These are phyloP conservation scores for Trinorchestia longiramus DNA, from an alignment of 1,140 invertebrate genomes.

Conservation along the genomic window DNA sequence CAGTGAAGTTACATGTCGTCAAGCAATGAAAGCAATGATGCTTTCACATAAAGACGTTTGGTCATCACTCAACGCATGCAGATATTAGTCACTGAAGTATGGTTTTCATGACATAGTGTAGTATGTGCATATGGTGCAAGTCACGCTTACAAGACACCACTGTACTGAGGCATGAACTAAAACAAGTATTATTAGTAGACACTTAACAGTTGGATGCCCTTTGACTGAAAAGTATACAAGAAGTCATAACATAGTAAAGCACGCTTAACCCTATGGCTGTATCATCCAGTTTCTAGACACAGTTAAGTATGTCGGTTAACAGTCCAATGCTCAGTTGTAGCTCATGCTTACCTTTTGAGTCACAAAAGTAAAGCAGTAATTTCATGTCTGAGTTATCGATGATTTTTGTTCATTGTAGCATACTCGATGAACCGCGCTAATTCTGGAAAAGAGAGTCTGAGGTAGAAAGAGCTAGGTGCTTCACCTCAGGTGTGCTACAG, in stretches of 20 bases:
- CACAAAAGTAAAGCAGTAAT: neutral
- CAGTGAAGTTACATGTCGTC: neutral
- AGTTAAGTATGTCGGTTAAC: neutral
- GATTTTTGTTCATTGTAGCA: neutral
- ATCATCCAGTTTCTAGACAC: neutral
- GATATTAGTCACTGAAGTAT: neutral
- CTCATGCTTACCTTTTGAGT: neutral
- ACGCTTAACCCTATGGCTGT: neutral
- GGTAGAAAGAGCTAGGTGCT: neutral
- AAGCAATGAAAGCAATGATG: neutral
- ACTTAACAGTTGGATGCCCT: neutral
- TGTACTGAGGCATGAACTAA: neutral
- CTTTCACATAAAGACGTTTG: neutral
- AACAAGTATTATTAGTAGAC: neutral
- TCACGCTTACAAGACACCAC: neutral
- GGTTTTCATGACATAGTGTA: neutral
- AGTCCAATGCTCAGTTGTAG: neutral
- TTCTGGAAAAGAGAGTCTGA: neutral
- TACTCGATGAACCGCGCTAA: neutral
- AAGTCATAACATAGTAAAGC: neutral
- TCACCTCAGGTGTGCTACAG: neutral
- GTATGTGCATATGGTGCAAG: neutral
- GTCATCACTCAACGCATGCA: neutral
- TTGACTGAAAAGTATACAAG: neutral
- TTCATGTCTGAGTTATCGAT: neutral